These are phyloP conservation scores for Drosophila orena DNA, from an alignment of 1,140 invertebrate species.

Conservation along the genomic window DNA sequence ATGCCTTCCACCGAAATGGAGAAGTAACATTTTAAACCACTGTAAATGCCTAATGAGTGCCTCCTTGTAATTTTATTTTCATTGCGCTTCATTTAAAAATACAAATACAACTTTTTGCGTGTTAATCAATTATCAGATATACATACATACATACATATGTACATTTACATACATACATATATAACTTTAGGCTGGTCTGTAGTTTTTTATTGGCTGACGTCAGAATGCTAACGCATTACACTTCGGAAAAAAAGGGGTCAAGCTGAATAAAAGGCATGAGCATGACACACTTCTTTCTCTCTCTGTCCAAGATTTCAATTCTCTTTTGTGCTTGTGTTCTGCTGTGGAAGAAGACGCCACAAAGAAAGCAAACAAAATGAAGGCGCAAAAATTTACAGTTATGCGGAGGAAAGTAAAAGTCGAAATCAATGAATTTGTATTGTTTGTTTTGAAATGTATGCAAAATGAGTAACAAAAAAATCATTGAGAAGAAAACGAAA, in stretches of 20 bases:
- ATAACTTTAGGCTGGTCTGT: no score
- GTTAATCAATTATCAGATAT: conserved; percentile 12
- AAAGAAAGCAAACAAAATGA: conserved; percentile 49
- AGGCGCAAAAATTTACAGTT: conserved; percentile 38
- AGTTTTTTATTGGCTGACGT: no score
- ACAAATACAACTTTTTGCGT: neutral
- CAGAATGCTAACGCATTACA: conserved; percentile 11
- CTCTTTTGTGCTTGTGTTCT: conserved; percentile 31
- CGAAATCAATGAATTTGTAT: conserved; percentile 67
- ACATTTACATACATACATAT: neutral
- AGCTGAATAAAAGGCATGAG: conserved; percentile 8
- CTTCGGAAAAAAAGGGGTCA: conserved; percentile 5
- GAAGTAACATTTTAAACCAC: neutral
- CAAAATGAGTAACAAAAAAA: neutral
- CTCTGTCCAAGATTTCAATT: conserved; percentile 21
- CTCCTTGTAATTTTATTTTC: conserved; percentile 2
- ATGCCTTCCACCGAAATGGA: no score
- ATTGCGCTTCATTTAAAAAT: conserved; percentile 6
- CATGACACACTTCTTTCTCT: conserved; percentile 26
- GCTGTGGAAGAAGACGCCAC: conserved; percentile 23
- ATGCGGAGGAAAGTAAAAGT: conserved; percentile 69
- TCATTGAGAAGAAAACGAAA: conserved; percentile 4
- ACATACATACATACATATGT: neutral
- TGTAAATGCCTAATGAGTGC: conserved; percentile 1
- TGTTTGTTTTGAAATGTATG: conserved; percentile 25